phyloP scores from a whole-genome alignment of 2,113 vertebrate genomes.

The Saguinus imperator region DNA sequence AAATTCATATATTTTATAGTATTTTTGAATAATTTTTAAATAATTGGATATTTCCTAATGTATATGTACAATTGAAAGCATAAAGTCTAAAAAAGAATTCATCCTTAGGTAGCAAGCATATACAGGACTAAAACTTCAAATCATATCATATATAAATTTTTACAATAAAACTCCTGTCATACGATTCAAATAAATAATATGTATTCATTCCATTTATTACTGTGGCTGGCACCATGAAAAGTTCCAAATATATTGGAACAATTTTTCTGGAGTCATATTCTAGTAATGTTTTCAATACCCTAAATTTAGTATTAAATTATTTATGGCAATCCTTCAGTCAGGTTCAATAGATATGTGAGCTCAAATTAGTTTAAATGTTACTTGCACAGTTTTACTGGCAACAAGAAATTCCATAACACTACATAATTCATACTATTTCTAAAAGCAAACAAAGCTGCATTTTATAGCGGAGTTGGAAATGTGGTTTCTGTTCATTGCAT shows the following conservation, averaged over 20 bases:
- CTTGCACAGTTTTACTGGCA: neutral
- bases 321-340: neutral
- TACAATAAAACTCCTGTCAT: neutral
- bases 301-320: neutral
- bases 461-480: neutral
- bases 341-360: neutral
- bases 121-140: neutral
- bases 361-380: neutral
- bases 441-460: neutral
- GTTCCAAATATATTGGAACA: neutral
- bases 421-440: neutral
- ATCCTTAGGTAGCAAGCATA: neutral
- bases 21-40: neutral
- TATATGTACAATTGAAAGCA: neutral
- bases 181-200: neutral
- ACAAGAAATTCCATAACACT: neutral
- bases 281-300: neutral
- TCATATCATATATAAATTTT: neutral
- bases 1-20: neutral
- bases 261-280: neutral
- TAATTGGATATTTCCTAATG: neutral
- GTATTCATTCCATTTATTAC: neutral
- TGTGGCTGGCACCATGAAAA: neutral
- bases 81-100: neutral
- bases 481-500: neutral